Base-by-base conservation (phyloP, 2,888 invertebrate genomes). In the Lasioglossum figueresi region DNA sequence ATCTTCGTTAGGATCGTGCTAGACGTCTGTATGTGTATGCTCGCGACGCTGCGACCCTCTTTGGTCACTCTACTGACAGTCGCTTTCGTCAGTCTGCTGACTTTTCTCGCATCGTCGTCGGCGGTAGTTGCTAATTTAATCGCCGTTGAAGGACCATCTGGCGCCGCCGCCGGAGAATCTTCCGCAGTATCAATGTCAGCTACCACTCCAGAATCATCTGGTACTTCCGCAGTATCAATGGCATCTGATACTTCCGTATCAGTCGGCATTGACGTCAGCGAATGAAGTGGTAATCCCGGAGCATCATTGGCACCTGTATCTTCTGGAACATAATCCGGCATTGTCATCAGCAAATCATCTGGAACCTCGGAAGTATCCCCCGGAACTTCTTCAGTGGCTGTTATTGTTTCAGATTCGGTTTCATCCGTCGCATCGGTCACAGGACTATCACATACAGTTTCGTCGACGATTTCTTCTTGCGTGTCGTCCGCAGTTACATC, bases 21-120 rank as follows among this genome's bases (percentile, higher is more conserved):
- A 14, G 84, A 87, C 75, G 90, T 90, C 76, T 88, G 90, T 78
- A 84, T 79, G 31, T 85, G 68, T n/a, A 89, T 59, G 80, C 79
- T 89, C 66, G 88, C 84, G 66, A 48, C 40, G 48, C 70, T 79
- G 14, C 75, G 75, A 5, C 63, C 70, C 0, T 75, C 80, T 12
- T 79, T 68, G 52, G 78, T 48, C 34, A 83, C 76, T 27, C 12
- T 34, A 23, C 37, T 0, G 16, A 23, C 14, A 63, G 23, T 14
- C 23, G 16, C 48, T 27, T 16, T 56, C 5, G 43, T 37, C 23
- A n/a, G n/a, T n/a, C 23, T 37, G 37, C 23, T 12, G 66, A 34
- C 31, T 16, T 2, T 27, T 63, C 0, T 8, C 19, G 4, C 23
- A 5, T 34, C 66, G 1, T 12, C 37, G 0, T 0, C 31, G 14